These are phyloP conservation scores for Ophion ventricosus DNA, from an alignment of 2,888 invertebrate species.

Conservation along the genomic window DNA sequence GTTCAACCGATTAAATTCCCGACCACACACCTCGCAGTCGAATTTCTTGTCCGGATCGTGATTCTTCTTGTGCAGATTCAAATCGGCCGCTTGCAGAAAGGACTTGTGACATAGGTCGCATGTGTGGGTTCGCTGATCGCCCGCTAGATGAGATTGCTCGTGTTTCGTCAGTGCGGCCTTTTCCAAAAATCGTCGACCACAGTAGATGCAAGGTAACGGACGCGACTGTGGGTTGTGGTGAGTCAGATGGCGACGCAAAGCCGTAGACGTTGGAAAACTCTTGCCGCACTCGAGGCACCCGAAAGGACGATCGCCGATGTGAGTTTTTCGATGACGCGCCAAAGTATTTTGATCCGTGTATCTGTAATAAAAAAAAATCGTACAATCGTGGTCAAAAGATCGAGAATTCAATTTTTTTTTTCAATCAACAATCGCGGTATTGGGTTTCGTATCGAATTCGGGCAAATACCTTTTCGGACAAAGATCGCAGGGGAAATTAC, in stretches of 20 bases:
- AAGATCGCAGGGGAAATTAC: constrained; percentile 81
- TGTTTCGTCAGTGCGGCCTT: constrained; percentile 82
- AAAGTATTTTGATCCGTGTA: constrained; percentile 81
- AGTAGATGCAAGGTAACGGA: constrained; percentile 82
- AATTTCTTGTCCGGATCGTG: constrained; percentile 82
- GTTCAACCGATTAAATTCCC: constrained; percentile 82
- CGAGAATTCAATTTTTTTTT: neutral
- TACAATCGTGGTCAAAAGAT: neutral
- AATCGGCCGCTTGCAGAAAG: constrained; percentile 84
- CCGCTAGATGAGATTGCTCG: constrained; percentile 82
- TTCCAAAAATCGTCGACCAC: constrained; percentile 82
- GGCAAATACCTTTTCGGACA: constrained; percentile 80
- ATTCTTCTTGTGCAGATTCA: constrained; percentile 83
- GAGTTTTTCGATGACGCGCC: constrained; percentile 80
- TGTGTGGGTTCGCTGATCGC: constrained; percentile 80
- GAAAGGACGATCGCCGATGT: constrained; percentile 81
- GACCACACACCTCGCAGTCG: constrained; percentile 82
- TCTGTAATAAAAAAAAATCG: constrained; percentile 66
- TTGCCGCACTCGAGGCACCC: constrained; percentile 83
- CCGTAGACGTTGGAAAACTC: constrained; percentile 82
- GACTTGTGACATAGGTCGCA: constrained; percentile 85
- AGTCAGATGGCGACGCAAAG: constrained; percentile 82
- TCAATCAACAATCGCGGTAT: neutral
- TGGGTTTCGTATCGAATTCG: neutral
- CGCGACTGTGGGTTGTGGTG: constrained; percentile 82